Evolutionary conservation across 2,113 vertebrate genomes (phyloP).

Genomic region (Gnathonemus longibarbis): DNA sequence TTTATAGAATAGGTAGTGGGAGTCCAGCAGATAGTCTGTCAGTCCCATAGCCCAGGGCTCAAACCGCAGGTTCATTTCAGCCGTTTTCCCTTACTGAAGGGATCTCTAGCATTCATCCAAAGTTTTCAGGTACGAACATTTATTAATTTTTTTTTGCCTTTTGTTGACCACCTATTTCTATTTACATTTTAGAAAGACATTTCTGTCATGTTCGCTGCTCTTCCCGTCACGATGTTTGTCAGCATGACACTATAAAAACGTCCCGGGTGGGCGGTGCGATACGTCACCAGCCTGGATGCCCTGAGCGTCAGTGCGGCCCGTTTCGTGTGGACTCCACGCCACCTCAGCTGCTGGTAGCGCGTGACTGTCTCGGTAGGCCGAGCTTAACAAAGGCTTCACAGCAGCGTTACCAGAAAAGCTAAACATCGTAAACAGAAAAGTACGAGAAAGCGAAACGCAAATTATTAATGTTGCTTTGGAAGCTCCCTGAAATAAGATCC

Average conservation of each 20-base stretch:
- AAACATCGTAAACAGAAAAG: neutral
- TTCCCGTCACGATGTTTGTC: neutral
- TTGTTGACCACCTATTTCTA: neutral
- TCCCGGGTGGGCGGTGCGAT: neutral
- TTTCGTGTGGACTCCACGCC: neutral
- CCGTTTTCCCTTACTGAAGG: neutral
- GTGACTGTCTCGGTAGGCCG: neutral
- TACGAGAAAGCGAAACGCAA: neutral
- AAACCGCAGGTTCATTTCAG: neutral
- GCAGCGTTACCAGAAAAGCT: neutral
- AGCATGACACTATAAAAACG: neutral
- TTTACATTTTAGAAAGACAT: neutral
- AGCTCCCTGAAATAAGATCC: neutral
- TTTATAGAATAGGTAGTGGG: neutral
- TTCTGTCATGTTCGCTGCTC: neutral
- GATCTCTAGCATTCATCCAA: neutral
- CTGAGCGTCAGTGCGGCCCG: neutral
- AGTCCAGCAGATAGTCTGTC: neutral
- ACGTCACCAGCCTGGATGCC: neutral
- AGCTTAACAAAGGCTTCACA: neutral
- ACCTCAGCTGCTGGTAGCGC: neutral
- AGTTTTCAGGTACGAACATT: neutral
- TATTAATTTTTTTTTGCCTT: neutral
- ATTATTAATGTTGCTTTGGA: neutral
- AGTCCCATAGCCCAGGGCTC: neutral